Percentiles rank a stretch among this genome's conserved stretches.
Evolutionary conservation across 1,140 invertebrate species (phyloP).

Genomic region (Panagrolaimus sp.): DNA sequence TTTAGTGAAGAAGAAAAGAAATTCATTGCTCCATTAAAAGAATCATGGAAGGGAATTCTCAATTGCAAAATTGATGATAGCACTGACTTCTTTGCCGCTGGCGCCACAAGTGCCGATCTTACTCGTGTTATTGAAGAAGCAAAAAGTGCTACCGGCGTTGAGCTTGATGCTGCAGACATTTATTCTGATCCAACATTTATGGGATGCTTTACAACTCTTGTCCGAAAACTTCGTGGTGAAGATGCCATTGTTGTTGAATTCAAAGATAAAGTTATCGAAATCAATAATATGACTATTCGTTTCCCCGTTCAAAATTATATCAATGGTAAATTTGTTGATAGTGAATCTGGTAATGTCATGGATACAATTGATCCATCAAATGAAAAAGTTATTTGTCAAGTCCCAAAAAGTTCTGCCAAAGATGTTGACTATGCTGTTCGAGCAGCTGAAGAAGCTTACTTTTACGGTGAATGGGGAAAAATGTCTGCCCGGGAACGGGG

Average conservation of each 20-base stretch:
- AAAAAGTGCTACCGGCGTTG: slow-evolving; percentile 73
- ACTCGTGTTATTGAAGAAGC: slow-evolving; percentile 83
- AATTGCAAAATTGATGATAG: slow-evolving; percentile 70
- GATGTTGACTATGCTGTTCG: slow-evolving; percentile 55
- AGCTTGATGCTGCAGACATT: slow-evolving; percentile 76
- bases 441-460: slow-evolving; percentile 73
- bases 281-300: slow-evolving; percentile 25
- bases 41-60: slow-evolving; percentile 79
- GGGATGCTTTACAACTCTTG: slow-evolving; percentile 71
- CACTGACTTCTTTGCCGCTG: slow-evolving; percentile 84
- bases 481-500: slow-evolving; percentile 71
- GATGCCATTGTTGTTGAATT: slow-evolving; percentile 41
- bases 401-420: slow-evolving; percentile 73
- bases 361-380: slow-evolving; percentile 76
- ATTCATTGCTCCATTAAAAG: slow-evolving; percentile 64
- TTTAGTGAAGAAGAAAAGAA: slow-evolving; percentile 73
- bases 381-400: slow-evolving; percentile 71
- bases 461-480: slow-evolving; percentile 70
- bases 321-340: slow-evolving; percentile 82
- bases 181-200: slow-evolving; percentile 84
- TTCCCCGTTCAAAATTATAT: slow-evolving; percentile 67
- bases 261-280: slow-evolving; percentile 50
- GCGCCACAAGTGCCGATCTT: slow-evolving; percentile 87
- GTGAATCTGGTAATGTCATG: slow-evolving; percentile 78
- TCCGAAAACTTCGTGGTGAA: slow-evolving; percentile 69